phyloP scores from a whole-genome alignment of 2,888 invertebrate species.

The Mimachlamys varia region DNA sequence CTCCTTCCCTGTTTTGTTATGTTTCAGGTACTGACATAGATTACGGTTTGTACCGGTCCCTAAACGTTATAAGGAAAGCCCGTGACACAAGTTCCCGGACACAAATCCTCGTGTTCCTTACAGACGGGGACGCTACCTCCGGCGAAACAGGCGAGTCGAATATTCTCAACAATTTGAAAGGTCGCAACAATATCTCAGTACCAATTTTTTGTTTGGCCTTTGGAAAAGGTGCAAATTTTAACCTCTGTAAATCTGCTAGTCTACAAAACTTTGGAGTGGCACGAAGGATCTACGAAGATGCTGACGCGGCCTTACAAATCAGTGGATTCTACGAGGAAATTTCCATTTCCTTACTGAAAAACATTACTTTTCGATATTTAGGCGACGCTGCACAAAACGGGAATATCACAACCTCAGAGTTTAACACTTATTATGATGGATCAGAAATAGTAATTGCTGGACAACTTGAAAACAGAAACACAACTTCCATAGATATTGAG shows the following conservation, averaged over 20 bases:
- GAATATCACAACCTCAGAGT: constrained; percentile 58
- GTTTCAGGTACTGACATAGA: constrained; percentile 44
- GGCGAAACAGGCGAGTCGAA: constrained; percentile 73
- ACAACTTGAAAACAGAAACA: constrained; percentile 32
- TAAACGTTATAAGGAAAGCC: constrained; percentile 82
- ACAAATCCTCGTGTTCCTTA: constrained; percentile 80
- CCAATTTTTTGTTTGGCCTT: constrained; percentile 69
- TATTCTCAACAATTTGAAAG: constrained; percentile 69
- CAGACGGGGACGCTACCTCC: constrained; percentile 81
- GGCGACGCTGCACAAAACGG: constrained; percentile 69
- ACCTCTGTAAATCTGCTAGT: constrained; percentile 75
- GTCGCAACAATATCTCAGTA: constrained; percentile 57
- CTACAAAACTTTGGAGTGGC: constrained; percentile 88
- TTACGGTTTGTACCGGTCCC: constrained; percentile 78
- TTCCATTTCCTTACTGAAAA: constrained; percentile 87
- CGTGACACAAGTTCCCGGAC: neutral
- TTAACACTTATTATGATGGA: constrained; percentile 66
- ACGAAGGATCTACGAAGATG: constrained; percentile 89
- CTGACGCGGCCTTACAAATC: constrained; percentile 88
- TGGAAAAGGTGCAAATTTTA: constrained; percentile 66
- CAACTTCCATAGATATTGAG: neutral
- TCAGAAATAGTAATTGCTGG: constrained; percentile 67
- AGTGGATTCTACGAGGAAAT: constrained; percentile 86
- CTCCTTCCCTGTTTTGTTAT: neutral
- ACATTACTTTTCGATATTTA: constrained; percentile 86